Evolutionary conservation across 2,113 vertebrate species (phyloP), one percentile per base, ranked within the genome.

Genomic region (Onychostruthus taczanowskii): DNA sequence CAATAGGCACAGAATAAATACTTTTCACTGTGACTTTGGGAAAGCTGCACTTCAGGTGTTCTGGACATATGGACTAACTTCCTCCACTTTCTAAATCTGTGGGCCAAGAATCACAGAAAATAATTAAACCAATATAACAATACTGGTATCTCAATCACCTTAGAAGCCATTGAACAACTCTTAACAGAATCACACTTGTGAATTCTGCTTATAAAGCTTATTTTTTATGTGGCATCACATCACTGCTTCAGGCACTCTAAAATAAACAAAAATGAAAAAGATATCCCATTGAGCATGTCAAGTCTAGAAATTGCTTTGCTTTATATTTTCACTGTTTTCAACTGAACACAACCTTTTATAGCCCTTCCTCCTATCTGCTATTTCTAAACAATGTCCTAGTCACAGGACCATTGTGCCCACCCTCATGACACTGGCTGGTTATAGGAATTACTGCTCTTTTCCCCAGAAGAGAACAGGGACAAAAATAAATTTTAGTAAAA

Each of bases 361-460:
- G 52, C 18, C 41, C 52, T 23, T 67, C 39, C 31, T 74, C n/a
- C 67, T 55, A n/a, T 70, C 62, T 53, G 30, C 37, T 64, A 69
- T 13, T 41, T 55, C 21, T 33, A 56, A 70, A 63, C 21, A n/a
- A 2, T 19, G 18, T 37, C 37, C 58, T 66, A 1, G 2, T 44
- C 69, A 16, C 35, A 55, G 33, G n/a, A 53, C 16, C 43, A 23
- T 4, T 1, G 3, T 23, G 61, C 44, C 19, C 47, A 70, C 44
- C 20, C 33, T 88, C 35, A 39, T 0, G 1, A 61, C 50, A 81
- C 16, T 0, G 0, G 2, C 58, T 53, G 22, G 30, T 91, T 49
- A 66, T 2, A 84, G 69, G 55, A 84, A 69, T 21, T 28, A 66
- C 46, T 41, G 21, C 13, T 72, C 55, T 62, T 41, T 70, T 68